These are phyloP conservation scores for Xenopus laevis DNA, from an alignment of 2,113 vertebrate genomes.

Conservation along the genomic window DNA sequence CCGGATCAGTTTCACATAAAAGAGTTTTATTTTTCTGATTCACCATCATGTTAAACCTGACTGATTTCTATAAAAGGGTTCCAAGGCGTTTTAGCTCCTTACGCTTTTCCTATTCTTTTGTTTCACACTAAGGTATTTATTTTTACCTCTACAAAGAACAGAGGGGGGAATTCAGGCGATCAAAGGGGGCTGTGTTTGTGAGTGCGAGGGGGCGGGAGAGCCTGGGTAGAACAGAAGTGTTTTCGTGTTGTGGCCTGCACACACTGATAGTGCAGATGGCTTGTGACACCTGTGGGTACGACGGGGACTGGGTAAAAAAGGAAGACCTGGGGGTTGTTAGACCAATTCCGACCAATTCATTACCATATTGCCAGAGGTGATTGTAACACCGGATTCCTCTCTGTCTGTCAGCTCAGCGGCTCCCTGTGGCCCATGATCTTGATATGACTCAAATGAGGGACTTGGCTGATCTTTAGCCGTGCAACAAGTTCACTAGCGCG, in stretches of 20 bases:
- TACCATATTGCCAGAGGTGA: background rate
- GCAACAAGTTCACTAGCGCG: too few species aligned
- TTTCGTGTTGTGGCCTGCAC: slow-evolving; percentile 19
- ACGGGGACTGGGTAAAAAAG: background rate
- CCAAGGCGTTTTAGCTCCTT: too few species aligned
- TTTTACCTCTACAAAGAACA: background rate
- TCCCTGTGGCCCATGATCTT: too few species aligned
- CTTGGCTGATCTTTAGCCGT: too few species aligned
- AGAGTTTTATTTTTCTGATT: too few species aligned
- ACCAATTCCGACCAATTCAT: too few species aligned
- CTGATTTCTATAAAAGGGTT: too few species aligned
- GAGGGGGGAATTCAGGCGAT: background rate
- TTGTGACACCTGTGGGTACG: slow-evolving; percentile 7
- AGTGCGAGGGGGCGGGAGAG: background rate
- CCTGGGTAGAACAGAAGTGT: slow-evolving; percentile 13
- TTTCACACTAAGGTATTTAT: background rate
- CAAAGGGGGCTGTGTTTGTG: background rate
- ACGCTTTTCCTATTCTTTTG: background rate
- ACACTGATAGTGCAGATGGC: background rate
- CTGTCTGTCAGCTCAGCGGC: too few species aligned
- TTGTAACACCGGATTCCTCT: background rate
- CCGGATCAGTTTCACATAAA: too few species aligned
- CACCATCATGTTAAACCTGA: too few species aligned
- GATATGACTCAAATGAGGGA: too few species aligned
- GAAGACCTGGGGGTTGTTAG: too few species aligned